Base-by-base conservation (phyloP, 2,888 invertebrate species). In the Drosophila monieri region DNA sequence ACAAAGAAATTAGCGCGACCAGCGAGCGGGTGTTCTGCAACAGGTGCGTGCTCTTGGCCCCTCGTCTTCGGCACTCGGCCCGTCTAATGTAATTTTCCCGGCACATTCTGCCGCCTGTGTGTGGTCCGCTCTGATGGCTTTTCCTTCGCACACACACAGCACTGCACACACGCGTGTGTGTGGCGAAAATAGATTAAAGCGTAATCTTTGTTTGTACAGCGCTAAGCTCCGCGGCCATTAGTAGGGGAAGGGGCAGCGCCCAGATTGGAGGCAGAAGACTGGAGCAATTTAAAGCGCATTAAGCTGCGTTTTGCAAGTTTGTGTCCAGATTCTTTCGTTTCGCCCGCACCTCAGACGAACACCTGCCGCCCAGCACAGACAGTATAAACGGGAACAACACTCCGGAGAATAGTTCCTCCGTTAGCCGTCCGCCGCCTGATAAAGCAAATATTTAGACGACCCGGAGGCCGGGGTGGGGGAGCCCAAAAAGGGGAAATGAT, bases 181-280 rank as follows among this genome's bases (percentile, higher is more conserved):
- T 25, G 59, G 69, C 68, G 67, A 85, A 88, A 88, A 85, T 75
- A 88, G 84, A 85, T 85, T 85, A 88, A 88, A 89, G 84, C 72
- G 83, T 87, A 84, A 84, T 88, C 83, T 88, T 85, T 87, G 88
- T 88, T 88, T 88, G 89, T 78, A 88, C 74, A 84, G 73, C 78
- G 76, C 72, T 78, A 76, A 88, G 85, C 78, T 81, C 77, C 77
- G 80, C 59, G 35, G 81, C 88, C 86, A 83, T 83, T 83, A 83
- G 73, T 53, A 23, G 47, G 48, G 49, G 43, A 1, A 25, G 25
- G 23, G 25, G 37, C 21, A 18, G 57, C 21, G 4, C 10, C 2
- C 41, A 9, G 37, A 14, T 49, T 15, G 41, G 37, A 30, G 49
- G 59, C 25, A 32, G 3, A 14, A 30, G 48, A 62, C 37, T 64